A percentile compares a stretch with the other conserved stretches of the same genome.
Conservation (phyloP, 2,797 vertebrate genomes). For the Protonibea diacanthus region DNA sequence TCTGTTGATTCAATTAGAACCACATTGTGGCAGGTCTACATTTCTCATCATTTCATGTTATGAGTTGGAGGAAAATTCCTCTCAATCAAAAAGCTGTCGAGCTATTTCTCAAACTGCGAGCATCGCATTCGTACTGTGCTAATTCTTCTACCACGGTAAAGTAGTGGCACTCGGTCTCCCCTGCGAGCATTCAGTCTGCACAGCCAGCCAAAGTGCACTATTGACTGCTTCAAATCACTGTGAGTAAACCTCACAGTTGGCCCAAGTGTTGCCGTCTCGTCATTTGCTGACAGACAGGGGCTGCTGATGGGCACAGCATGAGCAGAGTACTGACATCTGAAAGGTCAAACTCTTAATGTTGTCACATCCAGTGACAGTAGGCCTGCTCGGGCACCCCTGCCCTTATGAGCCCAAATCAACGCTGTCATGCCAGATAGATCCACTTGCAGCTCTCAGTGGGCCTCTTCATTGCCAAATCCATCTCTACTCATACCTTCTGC, state of each 20-base stretch:
- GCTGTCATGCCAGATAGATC: conserved; percentile 62
- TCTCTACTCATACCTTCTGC: not conserved
- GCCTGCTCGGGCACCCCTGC: conserved; percentile 44
- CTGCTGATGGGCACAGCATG: conserved; percentile 57
- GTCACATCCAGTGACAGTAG: conserved; percentile 62
- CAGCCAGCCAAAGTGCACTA: conserved; percentile 18
- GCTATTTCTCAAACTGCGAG: conserved; percentile 26
- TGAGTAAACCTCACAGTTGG: conserved; percentile 37
- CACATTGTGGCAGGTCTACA: conserved; percentile 58
- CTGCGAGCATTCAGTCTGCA: conserved; percentile 39
- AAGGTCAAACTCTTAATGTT: conserved; percentile 77
- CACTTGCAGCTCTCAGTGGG: conserved; percentile 34
- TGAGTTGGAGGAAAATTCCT: conserved; percentile 66
- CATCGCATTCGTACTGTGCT: conserved; percentile 16
- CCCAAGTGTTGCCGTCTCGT: conserved; percentile 27
- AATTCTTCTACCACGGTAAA: conserved; percentile 22
- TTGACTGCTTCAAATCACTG: conserved; percentile 47
- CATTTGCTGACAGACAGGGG: conserved; percentile 55
- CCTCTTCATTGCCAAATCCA: conserved; percentile 10
- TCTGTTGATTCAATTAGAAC: conserved; percentile 72
- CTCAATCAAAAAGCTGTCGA: conserved; percentile 55
- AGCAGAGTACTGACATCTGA: conserved; percentile 46
- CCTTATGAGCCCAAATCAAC: conserved; percentile 56
- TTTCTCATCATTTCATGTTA: conserved; percentile 64
- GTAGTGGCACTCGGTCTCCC: conserved; percentile 28